Base-by-base conservation (phyloP, 2,888 invertebrate genomes). In the Leucophenga maculata region DNA sequence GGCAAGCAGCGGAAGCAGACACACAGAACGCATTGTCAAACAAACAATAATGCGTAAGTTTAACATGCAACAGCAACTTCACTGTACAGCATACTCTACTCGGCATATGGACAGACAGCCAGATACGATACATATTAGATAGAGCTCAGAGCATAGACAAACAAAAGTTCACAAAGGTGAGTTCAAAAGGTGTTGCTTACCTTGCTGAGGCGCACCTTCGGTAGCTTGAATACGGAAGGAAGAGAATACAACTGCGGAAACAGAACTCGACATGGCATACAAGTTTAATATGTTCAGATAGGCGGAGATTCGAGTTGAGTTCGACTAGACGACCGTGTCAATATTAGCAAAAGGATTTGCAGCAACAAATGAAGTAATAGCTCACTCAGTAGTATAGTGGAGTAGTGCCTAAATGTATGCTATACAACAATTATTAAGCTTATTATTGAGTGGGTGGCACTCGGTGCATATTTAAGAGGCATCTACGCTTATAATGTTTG, bases 31-130 rank as follows among this genome's bases (percentile, higher is more conserved):
- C 44, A 62, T 32, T 46, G 62, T 11, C 44, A 62, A 62, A 62
- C 62, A 62, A 62, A 46, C 62, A 62, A 62, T 46, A 62, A 62
- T 62, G 62, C 62, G 62, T 62, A 46, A 46, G 62, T 62, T 62
- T 62, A 62, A 39, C 39, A 39, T 39, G 39, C 39, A 39, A 39
- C 39, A 39, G 8, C 39, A 60, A 60, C 59, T 32, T 32, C 31
- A 18, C 59, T 16, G 16, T 18, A 62, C 20, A 46, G 16, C 16
- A 16, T 39, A 62, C 44, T 20, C 20, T 18, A 26, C 39, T 16
- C 44, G 20, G 18, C 46, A 18, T 3, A 39, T 18, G 16, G 39
- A 44, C 1, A 13, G 13, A 20, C 44, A 62, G 16, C 31, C 14
- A 16, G 3, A 52, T 6, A 18, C 52, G 62, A 31, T 32, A 31